phyloP scores from a whole-genome alignment of 1,140 invertebrate genomes.

The Scylla paramamosain region DNA sequence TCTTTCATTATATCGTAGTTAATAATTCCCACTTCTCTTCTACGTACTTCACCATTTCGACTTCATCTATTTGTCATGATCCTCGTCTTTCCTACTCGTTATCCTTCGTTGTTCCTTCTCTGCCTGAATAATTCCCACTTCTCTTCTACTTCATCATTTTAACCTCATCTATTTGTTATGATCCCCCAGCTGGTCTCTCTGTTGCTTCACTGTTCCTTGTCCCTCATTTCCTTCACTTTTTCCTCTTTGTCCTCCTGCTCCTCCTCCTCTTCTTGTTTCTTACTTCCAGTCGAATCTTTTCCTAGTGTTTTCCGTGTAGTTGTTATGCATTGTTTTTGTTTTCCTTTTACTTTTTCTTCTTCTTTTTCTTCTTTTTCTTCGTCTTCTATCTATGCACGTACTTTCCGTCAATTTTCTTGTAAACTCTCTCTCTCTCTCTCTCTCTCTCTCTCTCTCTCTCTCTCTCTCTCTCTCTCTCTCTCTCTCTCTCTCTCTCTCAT shows the following conservation, averaged over 20 bases:
- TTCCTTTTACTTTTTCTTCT: background rate
- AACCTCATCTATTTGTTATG: too few species aligned
- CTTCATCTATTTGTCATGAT: too few species aligned
- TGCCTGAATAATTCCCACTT: too few species aligned
- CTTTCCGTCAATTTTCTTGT: background rate
- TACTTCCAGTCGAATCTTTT: too few species aligned
- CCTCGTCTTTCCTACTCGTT: too few species aligned
- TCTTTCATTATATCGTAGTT: too few species aligned
- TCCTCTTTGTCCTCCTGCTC: background rate
- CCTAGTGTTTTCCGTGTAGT: too few species aligned
- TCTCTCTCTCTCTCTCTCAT: background rate
- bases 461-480: constrained; percentile 36
- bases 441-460: background rate
- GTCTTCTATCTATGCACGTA: background rate
- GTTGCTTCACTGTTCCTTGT: background rate
- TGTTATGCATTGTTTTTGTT: too few species aligned
- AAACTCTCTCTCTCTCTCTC: background rate
- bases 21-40: too few species aligned
- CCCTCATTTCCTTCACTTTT: background rate
- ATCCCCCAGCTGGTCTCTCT: background rate
- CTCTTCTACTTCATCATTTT: too few species aligned
- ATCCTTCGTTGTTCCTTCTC: background rate
- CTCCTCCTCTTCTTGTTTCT: background rate
- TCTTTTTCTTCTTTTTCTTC: background rate
- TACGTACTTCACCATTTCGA: too few species aligned